phyloP scores from a whole-genome alignment of 2,113 vertebrate species.

The Pachycephala philippinensis region DNA sequence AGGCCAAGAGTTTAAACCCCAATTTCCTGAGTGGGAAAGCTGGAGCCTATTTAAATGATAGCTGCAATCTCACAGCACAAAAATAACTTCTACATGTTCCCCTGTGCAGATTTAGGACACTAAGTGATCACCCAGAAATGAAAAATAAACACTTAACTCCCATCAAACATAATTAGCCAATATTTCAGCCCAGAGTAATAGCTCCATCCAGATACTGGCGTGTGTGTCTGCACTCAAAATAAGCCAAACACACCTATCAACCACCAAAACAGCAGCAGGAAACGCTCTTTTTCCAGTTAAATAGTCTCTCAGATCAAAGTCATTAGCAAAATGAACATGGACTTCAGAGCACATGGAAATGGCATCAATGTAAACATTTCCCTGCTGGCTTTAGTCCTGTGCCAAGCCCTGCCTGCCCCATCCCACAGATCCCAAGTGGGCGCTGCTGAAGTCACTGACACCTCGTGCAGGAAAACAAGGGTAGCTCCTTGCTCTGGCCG shows the following conservation, averaged over 20 bases:
- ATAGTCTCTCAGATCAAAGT: not conserved
- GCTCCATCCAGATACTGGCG: not conserved
- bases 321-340: not conserved
- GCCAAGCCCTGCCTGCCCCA: conserved; percentile 25
- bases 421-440: not conserved
- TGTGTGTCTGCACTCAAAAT: not conserved
- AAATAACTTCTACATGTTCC: not conserved
- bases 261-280: not conserved
- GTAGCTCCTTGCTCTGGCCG: not conserved
- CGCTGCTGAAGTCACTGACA: conserved; percentile 11
- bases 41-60: not conserved
- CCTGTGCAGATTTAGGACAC: not conserved
- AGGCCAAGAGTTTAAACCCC: not conserved
- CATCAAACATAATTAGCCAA: not conserved
- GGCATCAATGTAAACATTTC: not conserved
- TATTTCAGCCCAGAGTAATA: not conserved
- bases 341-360: not conserved
- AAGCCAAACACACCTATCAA: not conserved
- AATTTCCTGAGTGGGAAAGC: not conserved
- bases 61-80: not conserved
- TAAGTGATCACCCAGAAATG: conserved; percentile 10
- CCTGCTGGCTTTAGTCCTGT: not conserved
- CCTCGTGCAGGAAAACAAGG: conserved; percentile 20
- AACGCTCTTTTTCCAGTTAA: not conserved
- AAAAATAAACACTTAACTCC: conserved; percentile 29